phyloP scores from a whole-genome alignment of 2,113 vertebrate species.

The Platichthys stellatus region DNA sequence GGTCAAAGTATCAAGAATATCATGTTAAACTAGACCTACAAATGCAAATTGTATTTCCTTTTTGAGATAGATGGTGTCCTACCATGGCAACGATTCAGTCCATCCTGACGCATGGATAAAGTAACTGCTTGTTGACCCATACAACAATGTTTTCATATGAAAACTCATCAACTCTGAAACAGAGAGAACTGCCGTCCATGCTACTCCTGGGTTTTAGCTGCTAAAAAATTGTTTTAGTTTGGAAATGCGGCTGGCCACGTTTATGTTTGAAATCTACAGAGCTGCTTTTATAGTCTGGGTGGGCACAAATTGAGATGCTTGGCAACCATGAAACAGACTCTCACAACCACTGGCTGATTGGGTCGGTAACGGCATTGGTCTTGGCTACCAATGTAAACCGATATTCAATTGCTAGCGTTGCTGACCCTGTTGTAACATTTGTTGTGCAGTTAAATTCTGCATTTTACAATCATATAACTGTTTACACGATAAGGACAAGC shows the following conservation, averaged over 20 bases:
- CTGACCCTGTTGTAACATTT: not conserved
- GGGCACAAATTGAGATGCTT: not conserved
- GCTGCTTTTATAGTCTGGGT: too few relatives aligned
- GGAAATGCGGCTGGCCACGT: too few relatives aligned
- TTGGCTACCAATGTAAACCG: too few relatives aligned
- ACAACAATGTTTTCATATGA: too few relatives aligned
- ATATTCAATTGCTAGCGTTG: not conserved
- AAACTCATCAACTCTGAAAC: too few relatives aligned
- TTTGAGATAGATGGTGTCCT: not conserved
- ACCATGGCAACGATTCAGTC: not conserved
- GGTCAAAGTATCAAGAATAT: slow-evolving; percentile 25
- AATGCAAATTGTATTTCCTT: slow-evolving; percentile 16
- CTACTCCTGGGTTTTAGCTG: too few relatives aligned
- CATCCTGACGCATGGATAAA: not conserved
- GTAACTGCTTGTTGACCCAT: not conserved
- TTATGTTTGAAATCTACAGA: too few relatives aligned
- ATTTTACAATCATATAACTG: not conserved
- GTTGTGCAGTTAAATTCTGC: not conserved
- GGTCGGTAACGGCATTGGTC: too few relatives aligned
- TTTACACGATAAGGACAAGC: too few relatives aligned
- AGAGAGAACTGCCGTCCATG: too few relatives aligned
- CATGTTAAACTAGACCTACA: not conserved
- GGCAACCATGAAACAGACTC: not conserved
- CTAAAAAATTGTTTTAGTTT: too few relatives aligned
- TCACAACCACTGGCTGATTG: too few relatives aligned